A percentile compares a stretch with the other conserved stretches of the same genome.
These are phyloP conservation scores for Parauchenoglanis ngamensis DNA, from an alignment of 2,797 vertebrate genomes.

Conservation along the genomic window DNA sequence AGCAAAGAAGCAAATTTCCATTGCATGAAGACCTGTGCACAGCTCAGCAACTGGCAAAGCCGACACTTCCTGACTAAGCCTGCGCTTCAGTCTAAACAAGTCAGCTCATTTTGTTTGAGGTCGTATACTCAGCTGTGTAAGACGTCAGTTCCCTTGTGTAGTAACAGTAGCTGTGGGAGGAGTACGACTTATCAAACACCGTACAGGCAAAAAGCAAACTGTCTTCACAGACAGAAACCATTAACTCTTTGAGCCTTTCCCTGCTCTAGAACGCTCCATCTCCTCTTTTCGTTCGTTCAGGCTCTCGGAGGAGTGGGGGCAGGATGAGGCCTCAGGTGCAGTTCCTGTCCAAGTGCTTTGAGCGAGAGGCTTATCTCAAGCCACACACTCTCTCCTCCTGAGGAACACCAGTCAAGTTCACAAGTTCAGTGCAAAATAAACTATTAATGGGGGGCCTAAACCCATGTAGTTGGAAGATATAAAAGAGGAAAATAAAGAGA, in stretches of 20 bases:
- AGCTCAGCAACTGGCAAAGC: background rate
- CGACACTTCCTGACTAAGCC: background rate
- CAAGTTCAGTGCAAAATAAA: conserved; percentile 63
- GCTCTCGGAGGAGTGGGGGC: conserved; percentile 55
- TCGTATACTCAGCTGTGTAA: background rate
- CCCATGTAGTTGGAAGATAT: background rate
- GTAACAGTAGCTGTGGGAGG: background rate
- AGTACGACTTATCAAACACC: background rate
- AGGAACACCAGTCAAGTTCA: conserved; percentile 64
- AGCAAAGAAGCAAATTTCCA: background rate
- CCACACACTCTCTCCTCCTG: conserved; percentile 12
- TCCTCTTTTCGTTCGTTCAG: conserved; percentile 39
- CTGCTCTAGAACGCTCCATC: conserved; percentile 35
- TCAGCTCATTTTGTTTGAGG: conserved; percentile 14
- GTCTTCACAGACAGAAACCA: conserved; percentile 48
- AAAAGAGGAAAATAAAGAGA: background rate
- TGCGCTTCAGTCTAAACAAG: background rate
- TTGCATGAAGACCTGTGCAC: background rate
- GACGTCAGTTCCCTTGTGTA: background rate
- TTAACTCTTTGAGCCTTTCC: background rate
- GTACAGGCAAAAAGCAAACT: conserved; percentile 53
- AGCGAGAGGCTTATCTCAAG: conserved; percentile 36
- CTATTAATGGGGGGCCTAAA: conserved; percentile 53
- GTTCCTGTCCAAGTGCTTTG: conserved; percentile 49
- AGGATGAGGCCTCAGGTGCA: conserved; percentile 46